Conservation (phyloP, 2,797 vertebrate species). For the Potorous gilbertii region DNA sequence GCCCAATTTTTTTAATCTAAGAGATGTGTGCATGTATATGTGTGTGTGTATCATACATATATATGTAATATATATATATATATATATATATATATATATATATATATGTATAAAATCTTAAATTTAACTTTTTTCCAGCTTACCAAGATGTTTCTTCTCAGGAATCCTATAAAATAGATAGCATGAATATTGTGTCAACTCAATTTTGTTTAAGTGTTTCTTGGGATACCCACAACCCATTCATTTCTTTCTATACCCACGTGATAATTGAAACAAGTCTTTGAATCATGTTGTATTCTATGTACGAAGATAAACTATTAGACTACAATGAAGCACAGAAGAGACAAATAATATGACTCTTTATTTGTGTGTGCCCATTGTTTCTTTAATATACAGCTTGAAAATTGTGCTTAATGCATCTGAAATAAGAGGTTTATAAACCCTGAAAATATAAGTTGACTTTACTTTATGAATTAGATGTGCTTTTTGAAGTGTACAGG, state of each 20-base stretch:
- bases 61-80: too few relatives aligned
- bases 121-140: not conserved
- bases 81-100: too few relatives aligned
- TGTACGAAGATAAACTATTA: not conserved
- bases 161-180: not conserved
- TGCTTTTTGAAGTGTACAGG: not conserved
- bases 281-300: not conserved
- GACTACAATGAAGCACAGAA: not conserved
- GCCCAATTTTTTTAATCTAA: not conserved
- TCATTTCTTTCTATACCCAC: not conserved
- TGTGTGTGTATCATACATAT: too few relatives aligned
- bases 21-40: too few relatives aligned
- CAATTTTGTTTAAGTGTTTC: not conserved
- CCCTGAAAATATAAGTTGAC: not conserved
- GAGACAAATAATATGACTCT: not conserved
- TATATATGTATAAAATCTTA: not conserved
- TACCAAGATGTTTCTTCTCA: not conserved
- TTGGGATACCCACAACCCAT: not conserved
- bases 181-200: not conserved
- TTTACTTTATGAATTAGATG: not conserved
- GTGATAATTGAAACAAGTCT: not conserved
- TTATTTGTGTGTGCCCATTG: not conserved
- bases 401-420: not conserved
- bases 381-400: not conserved
- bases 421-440: not conserved